Conservation (phyloP, 1,140 invertebrate genomes). For the Listronotus bonariensis region DNA sequence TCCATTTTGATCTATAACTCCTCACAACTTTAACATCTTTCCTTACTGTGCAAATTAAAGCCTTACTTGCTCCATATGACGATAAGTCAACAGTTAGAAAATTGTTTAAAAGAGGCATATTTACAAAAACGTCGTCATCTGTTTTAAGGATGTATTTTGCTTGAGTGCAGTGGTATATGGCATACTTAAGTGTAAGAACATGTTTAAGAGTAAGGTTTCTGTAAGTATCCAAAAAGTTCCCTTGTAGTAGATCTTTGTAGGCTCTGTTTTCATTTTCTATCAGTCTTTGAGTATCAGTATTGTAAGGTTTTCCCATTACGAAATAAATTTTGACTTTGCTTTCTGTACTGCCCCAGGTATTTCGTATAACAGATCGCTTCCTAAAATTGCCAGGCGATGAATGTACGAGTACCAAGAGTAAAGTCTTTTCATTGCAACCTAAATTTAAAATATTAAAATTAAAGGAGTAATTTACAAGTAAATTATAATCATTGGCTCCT, state of each 20-base stretch:
- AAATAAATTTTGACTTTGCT: slow-evolving; percentile 65
- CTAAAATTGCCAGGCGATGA: slow-evolving; percentile 67
- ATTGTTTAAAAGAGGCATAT: slow-evolving; percentile 66
- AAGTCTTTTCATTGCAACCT: slow-evolving; percentile 45
- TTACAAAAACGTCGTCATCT: slow-evolving; percentile 81
- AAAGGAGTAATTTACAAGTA: slow-evolving; percentile 48
- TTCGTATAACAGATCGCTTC: slow-evolving; percentile 66
- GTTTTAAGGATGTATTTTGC: slow-evolving; percentile 77
- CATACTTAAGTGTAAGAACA: slow-evolving; percentile 83
- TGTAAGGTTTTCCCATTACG: slow-evolving; percentile 67
- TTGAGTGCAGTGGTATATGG: slow-evolving; percentile 68
- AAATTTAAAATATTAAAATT: slow-evolving; percentile 47
- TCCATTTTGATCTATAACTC: slow-evolving; percentile 78
- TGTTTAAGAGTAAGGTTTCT: slow-evolving; percentile 88
- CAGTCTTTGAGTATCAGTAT: slow-evolving; percentile 54
- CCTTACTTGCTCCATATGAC: slow-evolving; percentile 61
- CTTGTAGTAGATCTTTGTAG: slow-evolving; percentile 76
- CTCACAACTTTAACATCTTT: slow-evolving; percentile 61
- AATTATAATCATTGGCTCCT: slow-evolving; percentile 44
- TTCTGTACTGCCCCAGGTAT: slow-evolving; percentile 66
- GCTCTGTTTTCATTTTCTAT: slow-evolving; percentile 65
- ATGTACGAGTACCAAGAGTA: slow-evolving; percentile 67
- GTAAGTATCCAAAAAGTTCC: slow-evolving; percentile 78
- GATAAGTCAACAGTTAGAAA: slow-evolving; percentile 65
- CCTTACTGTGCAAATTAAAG: slow-evolving; percentile 65